Percentiles rank a stretch among this genome's conserved stretches.
Evolutionary conservation across 1,140 invertebrate genomes (phyloP).

Genomic region (Caenorhabditis inopinata): DNA sequence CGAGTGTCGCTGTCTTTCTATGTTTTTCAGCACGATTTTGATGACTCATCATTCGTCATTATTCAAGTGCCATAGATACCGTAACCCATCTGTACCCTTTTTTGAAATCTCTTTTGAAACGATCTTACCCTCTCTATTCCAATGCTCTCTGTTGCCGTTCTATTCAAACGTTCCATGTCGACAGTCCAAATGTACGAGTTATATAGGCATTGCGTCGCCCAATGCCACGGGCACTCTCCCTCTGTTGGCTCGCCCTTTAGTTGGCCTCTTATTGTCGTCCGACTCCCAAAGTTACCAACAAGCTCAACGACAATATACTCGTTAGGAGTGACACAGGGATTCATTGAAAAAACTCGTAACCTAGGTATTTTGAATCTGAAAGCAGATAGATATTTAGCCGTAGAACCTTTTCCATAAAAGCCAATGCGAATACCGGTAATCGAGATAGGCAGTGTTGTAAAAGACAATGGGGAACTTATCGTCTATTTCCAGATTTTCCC

Average conservation of each 20-base stretch:
- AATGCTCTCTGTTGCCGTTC: too few species aligned
- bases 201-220: conserved; percentile 7
- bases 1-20: too few species aligned
- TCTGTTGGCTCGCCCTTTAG: not conserved
- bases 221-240: conserved; percentile 6
- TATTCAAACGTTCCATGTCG: not conserved
- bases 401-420: not conserved
- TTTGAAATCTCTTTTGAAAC: too few species aligned
- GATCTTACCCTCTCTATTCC: not conserved
- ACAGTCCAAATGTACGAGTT: conserved; percentile 10
- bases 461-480: conserved; percentile 4
- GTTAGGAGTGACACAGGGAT: not conserved
- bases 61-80: too few species aligned
- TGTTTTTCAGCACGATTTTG: too few species aligned
- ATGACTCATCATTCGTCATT: too few species aligned
- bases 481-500: conserved; percentile 18
- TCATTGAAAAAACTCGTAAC: conserved; percentile 5
- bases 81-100: too few species aligned
- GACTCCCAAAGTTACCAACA: not conserved
- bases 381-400: not conserved
- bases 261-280: not conserved
- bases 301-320: not conserved
- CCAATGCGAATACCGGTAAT: not conserved
- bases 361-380: not conserved
- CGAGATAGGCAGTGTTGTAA: not conserved